Percentiles rank a stretch among this genome's conserved stretches.
phyloP scores from a whole-genome alignment of 2,113 vertebrate genomes.

The Perca schrenkii region DNA sequence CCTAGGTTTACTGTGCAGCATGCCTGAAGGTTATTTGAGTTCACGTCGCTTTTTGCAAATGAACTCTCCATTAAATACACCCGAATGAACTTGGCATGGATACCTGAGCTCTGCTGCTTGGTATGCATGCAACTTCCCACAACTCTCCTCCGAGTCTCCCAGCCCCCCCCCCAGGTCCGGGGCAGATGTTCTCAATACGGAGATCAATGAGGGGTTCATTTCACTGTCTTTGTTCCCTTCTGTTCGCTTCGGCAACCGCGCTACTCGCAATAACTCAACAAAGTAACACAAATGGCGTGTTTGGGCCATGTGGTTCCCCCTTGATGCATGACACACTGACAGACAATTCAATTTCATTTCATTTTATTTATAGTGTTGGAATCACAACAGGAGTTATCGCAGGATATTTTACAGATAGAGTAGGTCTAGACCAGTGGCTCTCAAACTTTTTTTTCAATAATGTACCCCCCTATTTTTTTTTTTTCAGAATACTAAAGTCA shows the following conservation, averaged over 20 bases:
- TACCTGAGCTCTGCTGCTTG: slow-evolving; percentile 51
- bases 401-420: no score
- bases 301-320: slow-evolving; percentile 54
- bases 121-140: slow-evolving; percentile 40
- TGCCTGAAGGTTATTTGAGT: background rate
- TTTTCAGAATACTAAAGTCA: no score
- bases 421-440: no score
- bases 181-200: slow-evolving; percentile 77
- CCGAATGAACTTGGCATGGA: background rate
- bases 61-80: background rate
- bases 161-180: slow-evolving; percentile 60
- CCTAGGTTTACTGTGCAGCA: no score
- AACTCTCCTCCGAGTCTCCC: slow-evolving; percentile 34
- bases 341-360: background rate
- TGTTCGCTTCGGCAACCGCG: slow-evolving; percentile 53
- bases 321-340: slow-evolving; percentile 47
- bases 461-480: no score
- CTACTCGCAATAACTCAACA: slow-evolving; percentile 66
- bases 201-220: slow-evolving; percentile 76
- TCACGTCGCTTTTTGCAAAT: background rate
- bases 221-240: slow-evolving; percentile 73
- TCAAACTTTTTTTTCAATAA: no score
- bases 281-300: slow-evolving; percentile 62
- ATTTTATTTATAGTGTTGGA: no score
- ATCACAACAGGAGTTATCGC: no score